Base-by-base conservation (phyloP, 1,140 invertebrate genomes). In the Lasaia peninsularis region DNA sequence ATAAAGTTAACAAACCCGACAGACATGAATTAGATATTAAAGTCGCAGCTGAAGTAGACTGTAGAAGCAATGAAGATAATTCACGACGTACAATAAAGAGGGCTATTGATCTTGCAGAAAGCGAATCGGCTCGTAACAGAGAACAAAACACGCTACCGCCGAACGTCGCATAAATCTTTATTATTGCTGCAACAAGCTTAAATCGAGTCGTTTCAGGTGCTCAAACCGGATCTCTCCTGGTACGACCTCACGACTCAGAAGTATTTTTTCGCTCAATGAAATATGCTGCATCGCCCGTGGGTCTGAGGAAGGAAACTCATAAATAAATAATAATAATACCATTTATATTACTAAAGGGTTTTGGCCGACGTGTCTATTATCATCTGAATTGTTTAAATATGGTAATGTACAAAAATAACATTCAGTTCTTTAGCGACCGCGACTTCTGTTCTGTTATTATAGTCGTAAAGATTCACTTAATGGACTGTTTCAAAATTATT, bases 291-390 rank as follows among this genome's bases (percentile, higher is more conserved):
- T 77, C 71, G 78, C 80, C 81, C 81, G 73, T 68, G 75, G 77
- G 65, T 69, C 68, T 58, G 60, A 78, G 79, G 80, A 83, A 85
- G 81, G 85, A 80, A 85, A 76, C 72, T 74, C 86, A 86, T 88
- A 88, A 88, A 88, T 88, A 86, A 88, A 88, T 86, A 88, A 86
- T 88, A 88, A 88, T 86, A 80, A 72, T 78, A 81, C 81, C 83
- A 86, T 88, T 88, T 86, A 88, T 86, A 86, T 84, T 86, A 84
- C 85, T 74, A 86, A 88, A 88, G 85, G 83, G 85, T 86, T 88
- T 84, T 70, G 68, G 73, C 75, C 81, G 85, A 88, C 83, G 81
- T 82, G 80, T 86, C 85, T 88, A 88, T 88, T 88, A 88, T 83
- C 85, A 88, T 88, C 75, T 71, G 80, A 85, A 88, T 88, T 86